These are phyloP conservation scores for Oryctes rhinoceros DNA, from an alignment of 1,140 invertebrate genomes.

Conservation along the genomic window DNA sequence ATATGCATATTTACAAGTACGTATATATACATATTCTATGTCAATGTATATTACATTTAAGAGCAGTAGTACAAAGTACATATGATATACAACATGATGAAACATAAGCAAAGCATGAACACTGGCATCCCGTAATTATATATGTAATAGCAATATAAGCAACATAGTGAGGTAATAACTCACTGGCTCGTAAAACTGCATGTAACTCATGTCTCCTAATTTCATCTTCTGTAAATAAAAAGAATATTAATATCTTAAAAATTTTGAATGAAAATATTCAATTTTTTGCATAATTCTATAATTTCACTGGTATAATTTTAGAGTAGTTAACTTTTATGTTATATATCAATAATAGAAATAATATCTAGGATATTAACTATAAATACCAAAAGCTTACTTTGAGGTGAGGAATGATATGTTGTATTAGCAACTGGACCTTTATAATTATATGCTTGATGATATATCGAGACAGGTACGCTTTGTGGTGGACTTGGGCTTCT, in stretches of 20 bases:
- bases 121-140: background rate
- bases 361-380: constrained; percentile 46
- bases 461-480: constrained; percentile 60
- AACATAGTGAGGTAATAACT: constrained; percentile 61
- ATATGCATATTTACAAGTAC: background rate
- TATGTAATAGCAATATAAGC: constrained; percentile 4
- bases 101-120: constrained; percentile 26
- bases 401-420: constrained; percentile 61
- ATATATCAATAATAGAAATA: constrained; percentile 48
- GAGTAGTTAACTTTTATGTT: too few species aligned
- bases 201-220: constrained; percentile 78
- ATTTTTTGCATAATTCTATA: too few species aligned
- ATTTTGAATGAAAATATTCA: too few species aligned
- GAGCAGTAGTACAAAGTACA: background rate
- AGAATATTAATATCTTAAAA: background rate
- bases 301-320: too few species aligned
- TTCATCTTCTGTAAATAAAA: constrained; percentile 73
- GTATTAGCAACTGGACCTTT: constrained; percentile 64
- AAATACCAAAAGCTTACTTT: constrained; percentile 63
- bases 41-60: background rate
- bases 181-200: constrained; percentile 84
- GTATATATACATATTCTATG: background rate
- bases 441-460: constrained; percentile 65
- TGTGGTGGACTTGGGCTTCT: constrained; percentile 75
- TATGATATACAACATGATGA: background rate